Evolutionary conservation across 64 coral and sea anemone species (phyloP).

Genomic region (Platygyra sinensis): DNA sequence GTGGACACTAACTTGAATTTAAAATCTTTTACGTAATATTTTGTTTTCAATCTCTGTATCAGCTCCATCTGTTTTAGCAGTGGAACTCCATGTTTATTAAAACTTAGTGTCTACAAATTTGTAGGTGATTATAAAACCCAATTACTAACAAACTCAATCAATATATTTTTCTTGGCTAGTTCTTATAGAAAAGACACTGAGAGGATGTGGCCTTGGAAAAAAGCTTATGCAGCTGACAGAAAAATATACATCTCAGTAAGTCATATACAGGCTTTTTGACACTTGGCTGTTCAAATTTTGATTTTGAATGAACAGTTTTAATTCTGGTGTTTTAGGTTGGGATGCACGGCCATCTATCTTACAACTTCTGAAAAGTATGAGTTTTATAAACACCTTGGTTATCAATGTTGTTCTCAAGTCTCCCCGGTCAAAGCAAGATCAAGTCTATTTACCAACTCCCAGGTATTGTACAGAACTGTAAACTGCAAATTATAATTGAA

Average conservation of each 20-base stretch:
- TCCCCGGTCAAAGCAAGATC: conserved; percentile 67
- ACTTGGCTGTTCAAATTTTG: not conserved
- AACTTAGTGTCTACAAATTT: no score
- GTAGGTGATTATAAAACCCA: no score
- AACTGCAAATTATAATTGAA: not conserved
- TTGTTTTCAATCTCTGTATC: no score
- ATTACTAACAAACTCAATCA: no score
- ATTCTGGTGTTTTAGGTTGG: conserved; percentile 44
- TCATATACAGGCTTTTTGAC: not conserved
- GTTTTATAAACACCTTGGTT: conserved; percentile 93
- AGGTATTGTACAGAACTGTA: conserved; percentile 50
- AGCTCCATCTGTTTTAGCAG: no score
- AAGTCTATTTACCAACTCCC: conserved; percentile 51
- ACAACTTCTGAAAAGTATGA: conserved; percentile 82
- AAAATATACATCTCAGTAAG: conserved; percentile 68
- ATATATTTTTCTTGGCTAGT: conserved; percentile 66
- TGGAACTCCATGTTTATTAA: no score
- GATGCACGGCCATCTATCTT: conserved; percentile 71
- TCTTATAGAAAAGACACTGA: conserved; percentile 62
- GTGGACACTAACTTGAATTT: no score
- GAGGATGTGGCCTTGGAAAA: conserved; percentile 87
- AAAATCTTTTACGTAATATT: no score
- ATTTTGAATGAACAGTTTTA: not conserved
- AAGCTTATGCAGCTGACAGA: conserved; percentile 87
- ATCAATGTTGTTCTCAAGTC: conserved; percentile 67